phyloP scores from a whole-genome alignment of 2,113 vertebrate genomes.

The Sebastes fasciatus region DNA sequence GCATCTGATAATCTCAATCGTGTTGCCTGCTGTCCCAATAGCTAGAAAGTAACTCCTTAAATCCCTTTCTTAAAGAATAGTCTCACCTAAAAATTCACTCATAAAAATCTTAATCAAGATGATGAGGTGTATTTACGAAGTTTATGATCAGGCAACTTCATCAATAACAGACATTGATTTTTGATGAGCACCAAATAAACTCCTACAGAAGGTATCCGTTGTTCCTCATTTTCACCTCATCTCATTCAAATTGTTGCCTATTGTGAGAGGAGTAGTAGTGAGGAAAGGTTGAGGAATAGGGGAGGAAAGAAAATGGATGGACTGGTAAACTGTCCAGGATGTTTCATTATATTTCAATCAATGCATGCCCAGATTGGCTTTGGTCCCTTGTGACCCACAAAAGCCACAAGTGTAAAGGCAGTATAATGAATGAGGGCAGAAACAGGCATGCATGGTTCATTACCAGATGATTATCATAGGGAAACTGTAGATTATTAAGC shows the following conservation, averaged over 20 bases:
- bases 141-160: neutral
- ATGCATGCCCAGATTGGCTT: neutral
- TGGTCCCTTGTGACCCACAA: neutral
- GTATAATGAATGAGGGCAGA: neutral
- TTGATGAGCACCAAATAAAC: neutral
- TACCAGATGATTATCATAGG: neutral
- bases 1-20: neutral
- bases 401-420: neutral
- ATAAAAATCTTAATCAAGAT: neutral
- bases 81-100: neutral
- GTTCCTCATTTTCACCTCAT: neutral
- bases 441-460: neutral
- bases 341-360: neutral
- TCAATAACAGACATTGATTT: neutral
- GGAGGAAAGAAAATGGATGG: neutral
- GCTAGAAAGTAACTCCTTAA: neutral
- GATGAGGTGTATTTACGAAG: neutral
- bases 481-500: neutral
- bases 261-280: neutral
- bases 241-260: neutral
- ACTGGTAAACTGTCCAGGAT: neutral
- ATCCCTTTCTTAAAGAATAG: neutral
- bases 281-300: neutral
- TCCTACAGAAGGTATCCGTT: neutral
- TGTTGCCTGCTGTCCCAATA: neutral